Percentiles rank a stretch among this genome's conserved stretches.
These are phyloP conservation scores for Neodiprion pinetum DNA, from an alignment of 1,140 invertebrate genomes.

Conservation along the genomic window DNA sequence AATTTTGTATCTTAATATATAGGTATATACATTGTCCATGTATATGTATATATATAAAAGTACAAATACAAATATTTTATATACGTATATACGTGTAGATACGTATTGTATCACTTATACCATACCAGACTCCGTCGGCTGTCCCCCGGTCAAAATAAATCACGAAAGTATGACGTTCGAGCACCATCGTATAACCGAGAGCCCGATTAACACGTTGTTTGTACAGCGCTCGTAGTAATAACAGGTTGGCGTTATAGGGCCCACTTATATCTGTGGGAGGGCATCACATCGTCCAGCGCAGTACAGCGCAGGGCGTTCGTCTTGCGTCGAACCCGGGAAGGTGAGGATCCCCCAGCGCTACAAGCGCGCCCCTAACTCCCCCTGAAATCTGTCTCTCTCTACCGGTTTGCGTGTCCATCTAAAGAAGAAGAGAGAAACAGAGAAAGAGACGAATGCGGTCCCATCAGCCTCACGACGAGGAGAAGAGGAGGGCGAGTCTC, in stretches of 20 bases:
- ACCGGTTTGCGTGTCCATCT: not conserved
- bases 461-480: not conserved
- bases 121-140: too few relatives aligned
- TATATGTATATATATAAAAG: too few relatives aligned
- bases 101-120: too few relatives aligned
- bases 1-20: too few relatives aligned
- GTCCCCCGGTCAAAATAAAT: too few relatives aligned
- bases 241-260: slow-evolving; percentile 1
- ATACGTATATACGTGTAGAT: too few relatives aligned
- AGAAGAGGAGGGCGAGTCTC: not conserved
- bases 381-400: not conserved
- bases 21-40: too few relatives aligned
- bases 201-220: slow-evolving; percentile 4
- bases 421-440: not conserved
- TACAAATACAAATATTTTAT: too few relatives aligned
- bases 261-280: slow-evolving; percentile 4
- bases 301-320: not conserved
- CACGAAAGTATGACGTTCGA: too few relatives aligned
- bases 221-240: not conserved
- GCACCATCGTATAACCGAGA: too few relatives aligned
- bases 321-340: not conserved
- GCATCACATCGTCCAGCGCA: not conserved
- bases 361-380: too few relatives aligned
- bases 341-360: not conserved
- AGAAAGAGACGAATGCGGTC: not conserved